Conservation (phyloP, 2,113 vertebrate species). For the Machaerirhynchus nigripectus region DNA sequence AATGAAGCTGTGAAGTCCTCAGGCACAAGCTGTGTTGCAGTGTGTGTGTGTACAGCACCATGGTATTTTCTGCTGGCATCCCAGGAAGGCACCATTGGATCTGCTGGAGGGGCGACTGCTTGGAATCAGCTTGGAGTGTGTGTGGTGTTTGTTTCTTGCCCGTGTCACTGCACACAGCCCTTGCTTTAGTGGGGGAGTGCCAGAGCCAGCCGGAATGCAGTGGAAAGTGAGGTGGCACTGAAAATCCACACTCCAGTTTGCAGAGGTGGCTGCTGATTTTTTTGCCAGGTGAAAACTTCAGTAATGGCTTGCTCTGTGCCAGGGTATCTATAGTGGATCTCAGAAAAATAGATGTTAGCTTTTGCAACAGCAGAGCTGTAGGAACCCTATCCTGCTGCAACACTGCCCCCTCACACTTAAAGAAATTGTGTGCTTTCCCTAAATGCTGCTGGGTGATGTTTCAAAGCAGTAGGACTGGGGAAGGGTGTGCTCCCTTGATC, state of each 20-base stretch:
- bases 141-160: background rate
- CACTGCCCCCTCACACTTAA: background rate
- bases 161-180: rapidly evolving
- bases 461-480: rapidly evolving
- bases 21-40: background rate
- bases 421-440: background rate
- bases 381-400: background rate
- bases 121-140: background rate
- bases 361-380: background rate
- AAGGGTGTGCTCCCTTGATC: background rate
- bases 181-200: background rate
- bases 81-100: rapidly evolving
- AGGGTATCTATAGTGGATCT: rapidly evolving
- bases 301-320: background rate
- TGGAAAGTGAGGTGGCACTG: background rate
- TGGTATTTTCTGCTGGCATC: background rate
- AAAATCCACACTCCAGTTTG: background rate
- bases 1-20: background rate
- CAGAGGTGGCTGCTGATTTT: background rate
- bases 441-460: background rate
- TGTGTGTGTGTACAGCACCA: rapidly evolving
- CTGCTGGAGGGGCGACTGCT: rapidly evolving
- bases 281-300: background rate
- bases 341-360: background rate
- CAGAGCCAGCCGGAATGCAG: background rate